These are phyloP conservation scores for Acronicta alni DNA, from an alignment of 2,888 invertebrate genomes.

Conservation along the genomic window DNA sequence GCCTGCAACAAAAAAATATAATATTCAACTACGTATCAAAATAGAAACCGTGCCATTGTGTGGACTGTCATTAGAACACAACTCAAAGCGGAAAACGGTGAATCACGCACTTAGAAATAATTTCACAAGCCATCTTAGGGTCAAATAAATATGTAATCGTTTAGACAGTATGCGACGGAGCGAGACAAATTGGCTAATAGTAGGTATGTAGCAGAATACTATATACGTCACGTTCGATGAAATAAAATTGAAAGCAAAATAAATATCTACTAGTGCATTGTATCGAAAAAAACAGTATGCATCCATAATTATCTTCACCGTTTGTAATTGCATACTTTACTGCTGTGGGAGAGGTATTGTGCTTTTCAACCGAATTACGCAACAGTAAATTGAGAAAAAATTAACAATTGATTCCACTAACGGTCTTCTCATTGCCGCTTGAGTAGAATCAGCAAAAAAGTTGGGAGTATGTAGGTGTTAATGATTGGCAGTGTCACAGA, in stretches of 20 bases:
- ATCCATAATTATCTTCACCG: conserved; percentile 36
- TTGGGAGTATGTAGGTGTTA: conserved; percentile 57
- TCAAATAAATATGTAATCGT: conserved; percentile 50
- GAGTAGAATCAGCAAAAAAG: conserved; percentile 62
- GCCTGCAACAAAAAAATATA: conserved; percentile 73
- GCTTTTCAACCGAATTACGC: conserved; percentile 50
- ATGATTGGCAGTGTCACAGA: conserved; percentile 65
- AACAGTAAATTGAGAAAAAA: conserved; percentile 61
- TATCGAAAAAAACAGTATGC: conserved; percentile 35
- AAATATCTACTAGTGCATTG: conserved; percentile 22
- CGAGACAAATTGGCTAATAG: no score
- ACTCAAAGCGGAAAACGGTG: conserved; percentile 61
- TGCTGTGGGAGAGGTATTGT: conserved; percentile 44
- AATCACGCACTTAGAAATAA: conserved; percentile 64
- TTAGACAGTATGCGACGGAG: conserved; percentile 59
- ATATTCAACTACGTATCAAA: conserved; percentile 42
- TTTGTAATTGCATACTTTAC: conserved; percentile 36
- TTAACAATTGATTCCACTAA: conserved; percentile 56
- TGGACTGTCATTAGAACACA: conserved; percentile 63
- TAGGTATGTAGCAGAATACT: conserved; percentile 10
- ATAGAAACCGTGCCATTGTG: conserved; percentile 58
- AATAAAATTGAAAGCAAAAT: conserved; percentile 22
- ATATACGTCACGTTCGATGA: conserved; percentile 1
- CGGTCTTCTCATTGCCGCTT: conserved; percentile 57
- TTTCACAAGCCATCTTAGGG: conserved; percentile 66